Evolutionary conservation across 2,888 invertebrate species (phyloP).

Genomic region (Sisyra terminalis): DNA sequence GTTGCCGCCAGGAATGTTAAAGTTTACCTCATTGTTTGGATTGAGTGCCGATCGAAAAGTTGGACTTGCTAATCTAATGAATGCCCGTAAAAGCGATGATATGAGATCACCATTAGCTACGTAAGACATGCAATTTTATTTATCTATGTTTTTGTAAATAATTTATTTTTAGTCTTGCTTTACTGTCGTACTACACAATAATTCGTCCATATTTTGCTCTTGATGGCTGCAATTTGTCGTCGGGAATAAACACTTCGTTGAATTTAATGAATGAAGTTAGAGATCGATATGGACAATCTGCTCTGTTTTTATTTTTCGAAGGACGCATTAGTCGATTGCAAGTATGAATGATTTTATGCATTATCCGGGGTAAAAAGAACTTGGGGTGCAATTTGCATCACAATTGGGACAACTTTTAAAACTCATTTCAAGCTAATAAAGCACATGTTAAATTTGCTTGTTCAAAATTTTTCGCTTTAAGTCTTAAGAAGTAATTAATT

Average conservation of each 20-base stretch:
- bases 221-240: conserved; percentile 39
- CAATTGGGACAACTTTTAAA: no score
- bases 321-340: conserved; percentile 43
- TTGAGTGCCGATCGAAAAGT: conserved; percentile 42
- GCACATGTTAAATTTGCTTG: no score
- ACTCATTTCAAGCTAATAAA: no score
- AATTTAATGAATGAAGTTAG: conserved; percentile 34
- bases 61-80: conserved; percentile 40
- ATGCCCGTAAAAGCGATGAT: conserved; percentile 40
- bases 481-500: no score
- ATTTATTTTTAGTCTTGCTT: conserved; percentile 28
- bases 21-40: conserved; percentile 43
- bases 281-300: conserved; percentile 37
- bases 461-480: no score
- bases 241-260: conserved; percentile 36
- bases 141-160: conserved; percentile 1
- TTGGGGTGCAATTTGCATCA: no score
- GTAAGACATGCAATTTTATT: conserved; percentile 28
- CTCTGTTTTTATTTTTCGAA: conserved; percentile 47
- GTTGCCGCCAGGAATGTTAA: conserved; percentile 43
- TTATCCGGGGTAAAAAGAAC: no score
- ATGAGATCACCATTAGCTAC: conserved; percentile 52
- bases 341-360: conserved; percentile 27
- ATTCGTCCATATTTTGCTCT: conserved; percentile 48
- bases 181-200: conserved; percentile 53